phyloP scores from a whole-genome alignment of 1,140 invertebrate species.

The Papilio machaon region DNA sequence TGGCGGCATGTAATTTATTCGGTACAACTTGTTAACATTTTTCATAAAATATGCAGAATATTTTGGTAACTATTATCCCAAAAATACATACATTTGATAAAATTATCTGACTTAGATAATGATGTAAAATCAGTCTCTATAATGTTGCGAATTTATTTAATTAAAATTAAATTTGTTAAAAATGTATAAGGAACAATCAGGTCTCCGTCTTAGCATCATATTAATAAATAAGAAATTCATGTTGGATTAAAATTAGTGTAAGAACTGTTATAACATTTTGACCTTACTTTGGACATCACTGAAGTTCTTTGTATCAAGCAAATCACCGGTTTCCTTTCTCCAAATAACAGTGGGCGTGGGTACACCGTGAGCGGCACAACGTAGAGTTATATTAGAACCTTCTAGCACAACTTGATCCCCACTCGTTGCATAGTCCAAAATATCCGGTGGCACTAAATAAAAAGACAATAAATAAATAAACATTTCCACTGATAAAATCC shows the following conservation, averaged over 20 bases:
- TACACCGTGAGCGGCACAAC: constrained; percentile 90
- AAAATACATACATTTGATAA: too few relatives aligned
- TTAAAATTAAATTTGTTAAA: too few relatives aligned
- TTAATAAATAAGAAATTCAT: not conserved
- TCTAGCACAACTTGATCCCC: constrained; percentile 94
- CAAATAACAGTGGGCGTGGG: constrained; percentile 91
- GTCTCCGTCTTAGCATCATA: too few relatives aligned
- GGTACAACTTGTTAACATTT: not conserved
- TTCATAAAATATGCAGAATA: not conserved
- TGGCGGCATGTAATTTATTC: not conserved
- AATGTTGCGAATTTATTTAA: too few relatives aligned
- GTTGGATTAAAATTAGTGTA: not conserved
- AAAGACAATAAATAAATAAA: not conserved
- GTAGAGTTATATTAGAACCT: constrained; percentile 91
- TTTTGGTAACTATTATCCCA: not conserved
- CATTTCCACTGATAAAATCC: not conserved
- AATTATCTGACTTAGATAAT: too few relatives aligned
- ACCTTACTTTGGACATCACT: constrained; percentile 75
- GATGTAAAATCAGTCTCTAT: too few relatives aligned
- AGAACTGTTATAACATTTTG: not conserved
- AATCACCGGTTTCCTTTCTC: constrained; percentile 90
- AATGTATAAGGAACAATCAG: too few relatives aligned
- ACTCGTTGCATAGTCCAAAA: constrained; percentile 91
- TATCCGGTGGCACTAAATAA: constrained; percentile 92
- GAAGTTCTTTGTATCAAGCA: constrained; percentile 82